Evolutionary conservation across 2,888 invertebrate genomes (phyloP).

Genomic region (Epistrophe eligans): DNA sequence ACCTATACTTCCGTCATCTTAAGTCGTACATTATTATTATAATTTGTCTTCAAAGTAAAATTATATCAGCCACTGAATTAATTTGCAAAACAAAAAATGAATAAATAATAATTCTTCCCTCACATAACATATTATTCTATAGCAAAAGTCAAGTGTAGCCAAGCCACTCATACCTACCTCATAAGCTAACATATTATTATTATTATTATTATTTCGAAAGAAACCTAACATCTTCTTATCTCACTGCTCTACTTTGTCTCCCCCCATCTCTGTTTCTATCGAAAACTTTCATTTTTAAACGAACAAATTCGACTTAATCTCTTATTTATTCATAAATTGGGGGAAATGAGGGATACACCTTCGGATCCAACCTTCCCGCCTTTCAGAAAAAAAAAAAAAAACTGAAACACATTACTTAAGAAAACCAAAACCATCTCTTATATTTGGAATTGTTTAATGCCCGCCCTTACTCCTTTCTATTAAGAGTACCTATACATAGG

Average conservation of each 20-base stretch:
- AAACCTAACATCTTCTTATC: slow-evolving; percentile 10
- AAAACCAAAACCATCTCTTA: slow-evolving; percentile 25
- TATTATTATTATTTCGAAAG: slow-evolving; percentile 10
- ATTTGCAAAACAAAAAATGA: background rate
- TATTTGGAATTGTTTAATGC: slow-evolving; percentile 50
- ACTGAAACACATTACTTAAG: slow-evolving; percentile 4
- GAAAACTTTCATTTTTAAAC: slow-evolving; percentile 40
- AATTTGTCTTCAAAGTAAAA: slow-evolving; percentile 17
- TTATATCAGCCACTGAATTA: background rate
- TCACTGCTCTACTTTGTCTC: background rate
- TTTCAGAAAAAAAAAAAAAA: background rate
- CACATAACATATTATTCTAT: background rate
- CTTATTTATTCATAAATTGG: slow-evolving; percentile 42
- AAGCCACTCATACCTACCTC: background rate
- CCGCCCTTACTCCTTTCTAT: slow-evolving; percentile 11
- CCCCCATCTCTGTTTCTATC: background rate
- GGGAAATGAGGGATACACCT: slow-evolving; percentile 4
- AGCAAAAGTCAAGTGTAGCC: slow-evolving; percentile 8
- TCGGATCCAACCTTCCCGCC: background rate
- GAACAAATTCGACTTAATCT: slow-evolving; percentile 51
- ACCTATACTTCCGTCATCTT: background rate
- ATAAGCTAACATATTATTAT: background rate
- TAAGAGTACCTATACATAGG: background rate
- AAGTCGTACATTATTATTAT: slow-evolving; percentile 7
- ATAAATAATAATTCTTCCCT: background rate